These are phyloP conservation scores for Lepidocyrtoides sp. DNA, from an alignment of 2,888 invertebrate genomes.

Conservation along the genomic window DNA sequence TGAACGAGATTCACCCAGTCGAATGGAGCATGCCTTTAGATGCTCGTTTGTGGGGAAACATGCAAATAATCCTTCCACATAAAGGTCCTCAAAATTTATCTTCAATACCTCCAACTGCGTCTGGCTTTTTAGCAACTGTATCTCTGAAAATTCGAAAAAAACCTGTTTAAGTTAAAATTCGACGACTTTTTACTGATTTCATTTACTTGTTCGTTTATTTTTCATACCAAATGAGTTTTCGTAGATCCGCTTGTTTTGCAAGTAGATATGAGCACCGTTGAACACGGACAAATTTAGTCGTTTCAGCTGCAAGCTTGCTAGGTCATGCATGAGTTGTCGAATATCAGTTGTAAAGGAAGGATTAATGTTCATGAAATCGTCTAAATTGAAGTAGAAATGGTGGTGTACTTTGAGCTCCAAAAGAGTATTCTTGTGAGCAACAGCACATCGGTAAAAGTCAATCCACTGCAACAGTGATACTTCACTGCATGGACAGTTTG, in stretches of 20 bases:
- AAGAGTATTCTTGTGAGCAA: not conserved
- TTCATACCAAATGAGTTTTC: not conserved
- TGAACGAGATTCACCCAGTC: not conserved
- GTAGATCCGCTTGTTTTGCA: not conserved
- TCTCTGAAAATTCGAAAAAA: slow-evolving; percentile 10
- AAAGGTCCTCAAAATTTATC: not conserved
- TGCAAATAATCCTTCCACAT: not conserved
- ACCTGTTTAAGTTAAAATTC: no score
- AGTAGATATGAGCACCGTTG: not conserved
- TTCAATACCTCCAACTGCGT: not conserved
- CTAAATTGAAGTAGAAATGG: not conserved
- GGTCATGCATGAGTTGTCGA: not conserved
- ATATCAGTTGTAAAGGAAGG: not conserved
- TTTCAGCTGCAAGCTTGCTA: not conserved
- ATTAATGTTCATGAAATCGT: not conserved
- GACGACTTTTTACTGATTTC: not conserved
- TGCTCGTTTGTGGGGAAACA: not conserved
- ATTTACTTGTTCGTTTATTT: not conserved
- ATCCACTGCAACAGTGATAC: not conserved
- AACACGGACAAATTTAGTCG: not conserved
- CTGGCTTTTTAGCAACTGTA: not conserved
- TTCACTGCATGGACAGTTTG: not conserved
- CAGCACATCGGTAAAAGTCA: not conserved
- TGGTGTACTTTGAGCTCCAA: not conserved
- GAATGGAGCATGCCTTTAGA: slow-evolving; percentile 1